These are phyloP conservation scores for Chelon auratus DNA, from an alignment of 2,797 vertebrate species.

Conservation along the genomic window DNA sequence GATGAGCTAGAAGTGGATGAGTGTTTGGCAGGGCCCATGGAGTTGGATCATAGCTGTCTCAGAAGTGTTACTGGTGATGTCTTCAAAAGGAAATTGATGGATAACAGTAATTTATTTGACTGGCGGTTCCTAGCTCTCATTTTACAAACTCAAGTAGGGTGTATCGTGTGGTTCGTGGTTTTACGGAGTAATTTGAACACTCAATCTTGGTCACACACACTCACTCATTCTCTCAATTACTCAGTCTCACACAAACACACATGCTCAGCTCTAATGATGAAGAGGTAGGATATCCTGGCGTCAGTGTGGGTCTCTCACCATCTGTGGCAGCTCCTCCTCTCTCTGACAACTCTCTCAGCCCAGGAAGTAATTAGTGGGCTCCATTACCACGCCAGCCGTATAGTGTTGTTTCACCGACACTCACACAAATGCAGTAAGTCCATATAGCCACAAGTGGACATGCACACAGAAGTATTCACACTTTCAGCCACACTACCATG, in stretches of 20 bases:
- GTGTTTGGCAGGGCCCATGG: constrained; percentile 6
- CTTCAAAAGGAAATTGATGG: constrained; percentile 9
- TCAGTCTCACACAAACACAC: constrained; percentile 63
- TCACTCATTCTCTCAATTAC: constrained; percentile 55
- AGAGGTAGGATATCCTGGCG: constrained; percentile 75
- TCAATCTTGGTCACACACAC: constrained; percentile 40
- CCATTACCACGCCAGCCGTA: constrained; percentile 68
- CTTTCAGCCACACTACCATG: constrained; percentile 26
- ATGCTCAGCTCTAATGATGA: constrained; percentile 73
- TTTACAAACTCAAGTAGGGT: background rate
- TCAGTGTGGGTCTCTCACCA: constrained; percentile 80
- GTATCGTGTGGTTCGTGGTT: constrained; percentile 37
- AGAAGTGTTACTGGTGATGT: constrained; percentile 3
- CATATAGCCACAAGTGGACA: constrained; percentile 43
- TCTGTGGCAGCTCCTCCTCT: constrained; percentile 81
- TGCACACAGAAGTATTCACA: constrained; percentile 32
- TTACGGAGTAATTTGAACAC: constrained; percentile 57
- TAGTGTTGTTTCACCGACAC: constrained; percentile 50
- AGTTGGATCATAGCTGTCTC: constrained; percentile 3
- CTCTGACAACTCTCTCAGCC: constrained; percentile 79
- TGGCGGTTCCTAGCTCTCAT: constrained; percentile 12
- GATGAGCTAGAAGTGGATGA: constrained; percentile 21
- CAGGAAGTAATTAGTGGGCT: constrained; percentile 82
- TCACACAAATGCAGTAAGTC: constrained; percentile 15
- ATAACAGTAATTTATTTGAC: constrained; percentile 17